These are phyloP conservation scores for Argya squamiceps DNA, from an alignment of 2,797 vertebrate species.

Conservation along the genomic window DNA sequence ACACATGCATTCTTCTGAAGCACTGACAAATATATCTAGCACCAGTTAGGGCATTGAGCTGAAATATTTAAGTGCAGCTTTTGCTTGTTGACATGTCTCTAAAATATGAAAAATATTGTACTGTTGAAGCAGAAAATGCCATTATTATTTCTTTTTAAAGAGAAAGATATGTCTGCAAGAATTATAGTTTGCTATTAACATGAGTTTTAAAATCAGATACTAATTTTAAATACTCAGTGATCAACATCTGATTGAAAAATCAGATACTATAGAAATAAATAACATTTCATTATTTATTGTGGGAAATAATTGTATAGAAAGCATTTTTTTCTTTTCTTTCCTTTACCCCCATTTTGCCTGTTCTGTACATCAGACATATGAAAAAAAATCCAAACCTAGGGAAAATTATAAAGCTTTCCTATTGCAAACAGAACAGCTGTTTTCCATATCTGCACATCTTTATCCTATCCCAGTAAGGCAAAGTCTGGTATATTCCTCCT, in stretches of 20 bases:
- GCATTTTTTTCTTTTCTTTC: background rate
- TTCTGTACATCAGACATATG: background rate
- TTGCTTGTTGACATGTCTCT: constrained; percentile 10
- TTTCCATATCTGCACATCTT: background rate
- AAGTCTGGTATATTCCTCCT: background rate
- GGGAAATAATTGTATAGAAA: background rate
- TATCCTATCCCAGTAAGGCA: background rate
- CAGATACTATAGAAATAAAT: background rate
- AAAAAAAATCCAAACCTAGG: accelerated
- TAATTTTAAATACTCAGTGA: background rate
- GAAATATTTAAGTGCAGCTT: constrained; percentile 24
- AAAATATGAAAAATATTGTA: background rate
- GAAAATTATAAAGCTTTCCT: background rate
- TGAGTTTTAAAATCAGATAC: background rate
- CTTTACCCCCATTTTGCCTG: background rate
- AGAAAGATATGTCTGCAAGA: background rate
- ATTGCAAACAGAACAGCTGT: background rate
- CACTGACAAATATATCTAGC: background rate
- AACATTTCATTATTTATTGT: background rate
- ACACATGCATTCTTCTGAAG: background rate
- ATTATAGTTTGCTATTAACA: background rate
- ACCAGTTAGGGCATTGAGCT: background rate
- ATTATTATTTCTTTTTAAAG: background rate
- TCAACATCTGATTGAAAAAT: background rate
- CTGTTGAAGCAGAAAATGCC: background rate